Evolutionary conservation across 35 echinoderm and acorn worm species (phyloP), one percentile per base, ranked within the genome.

Genomic region (Diadema setosum): DNA sequence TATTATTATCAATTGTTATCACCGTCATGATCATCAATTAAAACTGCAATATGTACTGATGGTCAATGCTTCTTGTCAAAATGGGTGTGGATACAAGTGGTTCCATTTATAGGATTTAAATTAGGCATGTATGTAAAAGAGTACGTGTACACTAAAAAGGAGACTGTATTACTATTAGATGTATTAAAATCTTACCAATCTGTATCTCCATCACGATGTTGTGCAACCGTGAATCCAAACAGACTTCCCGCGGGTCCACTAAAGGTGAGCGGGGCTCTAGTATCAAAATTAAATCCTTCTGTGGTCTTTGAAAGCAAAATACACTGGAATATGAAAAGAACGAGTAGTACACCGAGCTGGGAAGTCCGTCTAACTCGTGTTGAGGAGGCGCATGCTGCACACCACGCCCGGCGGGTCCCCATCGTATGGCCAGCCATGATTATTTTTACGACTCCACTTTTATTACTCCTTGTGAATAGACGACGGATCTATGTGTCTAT

Each of bases 191-290:
- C 87, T 45, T 89, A 89, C 87, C 87, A 89, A 64, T 89, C 49
- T 17, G 87, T 82, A 57, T 33, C 46, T 26, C 55, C 52, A 32
- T 89, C 87, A 27, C 75, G 48, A 64, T 89, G 87, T 40, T 81
- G 58, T 2, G 46, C 37, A 8, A 89, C 87, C 39, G 31, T 65
- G 52, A 81, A 89, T 15, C 87, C 87, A 35, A 89, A 89, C 57
- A 89, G 32, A 39, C 75, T 82, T 37, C 74, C 87, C 2, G 2
- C 55, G 15, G 87, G 87, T 58, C 87, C 87, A 12, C 37, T 6
- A 67, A 67, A 67, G 12, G 17, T 25, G 3, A 67, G 3, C 1
- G 63, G 63, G 30, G 63, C 63, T 32, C 63, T 67, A 26, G 37
- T 26, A 27, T 67, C 63, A 67, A 67, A 67, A 27, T 67, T 67